Evolutionary conservation across 2,113 vertebrate species (phyloP).

Genomic region (Erythrocercus mccallii): DNA sequence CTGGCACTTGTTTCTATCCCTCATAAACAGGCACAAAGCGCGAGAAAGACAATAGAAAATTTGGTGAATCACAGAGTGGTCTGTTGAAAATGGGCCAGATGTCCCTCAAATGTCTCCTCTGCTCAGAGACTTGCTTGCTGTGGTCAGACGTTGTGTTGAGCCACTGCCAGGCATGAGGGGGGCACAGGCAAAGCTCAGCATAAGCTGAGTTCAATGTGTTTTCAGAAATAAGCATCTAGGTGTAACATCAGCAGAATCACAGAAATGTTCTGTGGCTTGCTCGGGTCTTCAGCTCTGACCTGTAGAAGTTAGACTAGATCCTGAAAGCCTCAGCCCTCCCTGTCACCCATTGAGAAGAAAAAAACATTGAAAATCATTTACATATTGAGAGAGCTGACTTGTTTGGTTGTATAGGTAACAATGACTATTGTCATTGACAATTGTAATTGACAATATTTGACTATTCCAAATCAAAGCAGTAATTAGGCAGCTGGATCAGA

Average conservation of each 20-base stretch:
- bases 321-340: not conserved
- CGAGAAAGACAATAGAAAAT: not conserved
- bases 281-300: not conserved
- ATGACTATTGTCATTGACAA: too few relatives aligned
- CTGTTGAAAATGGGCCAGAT: not conserved
- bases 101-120: not conserved
- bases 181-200: not conserved
- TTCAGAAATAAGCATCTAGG: not conserved
- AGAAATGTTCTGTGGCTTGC: not conserved
- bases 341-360: not conserved
- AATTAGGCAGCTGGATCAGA: not conserved
- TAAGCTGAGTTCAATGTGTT: not conserved
- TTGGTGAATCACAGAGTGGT: not conserved
- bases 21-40: not conserved
- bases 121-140: accelerated
- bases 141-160: not conserved
- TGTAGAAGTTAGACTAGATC: accelerated
- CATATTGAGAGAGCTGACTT: accelerated
- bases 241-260: not conserved
- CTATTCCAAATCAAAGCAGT: not conserved
- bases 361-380: not conserved
- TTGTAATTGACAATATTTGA: too few relatives aligned
- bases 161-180: accelerated
- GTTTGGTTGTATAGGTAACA: not conserved
- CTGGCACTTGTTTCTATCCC: not conserved